Evolutionary conservation across 2,113 vertebrate species (phyloP).

Genomic region (Oreochromis niloticus): DNA sequence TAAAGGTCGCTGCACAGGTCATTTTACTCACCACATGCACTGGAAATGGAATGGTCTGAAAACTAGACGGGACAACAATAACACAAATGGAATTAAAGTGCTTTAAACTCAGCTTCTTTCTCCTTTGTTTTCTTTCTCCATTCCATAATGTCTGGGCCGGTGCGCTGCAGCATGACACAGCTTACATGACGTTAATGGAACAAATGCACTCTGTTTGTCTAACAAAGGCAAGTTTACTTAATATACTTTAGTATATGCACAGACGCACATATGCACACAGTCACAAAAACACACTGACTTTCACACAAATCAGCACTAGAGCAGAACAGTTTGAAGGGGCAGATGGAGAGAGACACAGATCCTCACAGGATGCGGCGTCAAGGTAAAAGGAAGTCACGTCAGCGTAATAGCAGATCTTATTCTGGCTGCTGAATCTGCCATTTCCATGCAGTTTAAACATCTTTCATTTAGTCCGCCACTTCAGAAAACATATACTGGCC

Average conservation of each 20-base stretch:
- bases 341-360: background rate
- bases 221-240: background rate
- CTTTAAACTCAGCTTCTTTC: background rate
- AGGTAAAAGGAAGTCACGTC: background rate
- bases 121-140: background rate
- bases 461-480: background rate
- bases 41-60: background rate
- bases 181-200: background rate
- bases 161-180: background rate
- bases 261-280: background rate
- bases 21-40: background rate
- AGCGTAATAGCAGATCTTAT: background rate
- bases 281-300: background rate
- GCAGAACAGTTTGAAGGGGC: background rate
- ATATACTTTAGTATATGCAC: background rate
- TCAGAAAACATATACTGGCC: background rate
- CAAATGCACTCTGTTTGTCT: constrained; percentile 7
- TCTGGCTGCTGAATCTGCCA: background rate
- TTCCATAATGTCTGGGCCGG: background rate
- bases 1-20: constrained; percentile 15
- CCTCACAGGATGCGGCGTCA: background rate
- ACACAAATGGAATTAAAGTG: background rate
- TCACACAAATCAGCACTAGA: background rate
- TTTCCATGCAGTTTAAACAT: background rate
- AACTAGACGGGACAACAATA: background rate